Base-by-base conservation (phyloP, 2,888 invertebrate genomes). In the Quadroppia sp. region DNA sequence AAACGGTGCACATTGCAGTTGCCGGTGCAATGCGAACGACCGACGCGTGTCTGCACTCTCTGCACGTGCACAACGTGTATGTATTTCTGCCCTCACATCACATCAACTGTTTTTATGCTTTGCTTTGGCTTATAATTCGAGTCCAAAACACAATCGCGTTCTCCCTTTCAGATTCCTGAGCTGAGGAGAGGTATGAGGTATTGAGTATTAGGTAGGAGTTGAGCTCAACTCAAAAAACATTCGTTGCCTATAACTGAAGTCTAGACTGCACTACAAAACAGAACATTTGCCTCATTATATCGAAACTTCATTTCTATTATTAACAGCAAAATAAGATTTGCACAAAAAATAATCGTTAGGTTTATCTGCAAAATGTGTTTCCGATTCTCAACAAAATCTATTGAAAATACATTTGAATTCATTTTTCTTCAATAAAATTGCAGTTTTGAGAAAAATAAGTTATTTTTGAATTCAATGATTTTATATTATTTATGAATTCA, bases 11-110 rank as follows among this genome's bases (percentile, higher is more conserved):
- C 25, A 59, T 50, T 50, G 50, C 11, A 42, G 45, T 59, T 50
- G 50, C 59, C 59, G 36, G 36, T 64, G 61, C 61, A 64, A 2
- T 64, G 36, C 61, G n/a, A 64, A 20, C 40, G 69, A 69, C 45
- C 45, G 69, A 69, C 69, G 69, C 69, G 69, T 69, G 69, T 69
- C 69, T 69, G 69, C 69, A 69, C 69, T 64, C 40, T 64, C 42
- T 69, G 69, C 69, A 69, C 69, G 69, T 69, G 69, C 36, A 42
- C 42, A 32, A 17, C 32, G 61, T 42, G 45, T 23, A 67, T 42
- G 36, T 45, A 59, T n/a, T 42, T 9, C 42, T 69, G 69, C 69
- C 69, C 42, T 69, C 42, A 69, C 69, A 42, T 69, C n/a, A n/a
- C n/a, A n/a, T 15, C 28, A 59, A 59, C 59, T 59, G 59, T 59